Evolutionary conservation across 2,113 vertebrate species (phyloP).

Genomic region (Podilymbus podiceps): DNA sequence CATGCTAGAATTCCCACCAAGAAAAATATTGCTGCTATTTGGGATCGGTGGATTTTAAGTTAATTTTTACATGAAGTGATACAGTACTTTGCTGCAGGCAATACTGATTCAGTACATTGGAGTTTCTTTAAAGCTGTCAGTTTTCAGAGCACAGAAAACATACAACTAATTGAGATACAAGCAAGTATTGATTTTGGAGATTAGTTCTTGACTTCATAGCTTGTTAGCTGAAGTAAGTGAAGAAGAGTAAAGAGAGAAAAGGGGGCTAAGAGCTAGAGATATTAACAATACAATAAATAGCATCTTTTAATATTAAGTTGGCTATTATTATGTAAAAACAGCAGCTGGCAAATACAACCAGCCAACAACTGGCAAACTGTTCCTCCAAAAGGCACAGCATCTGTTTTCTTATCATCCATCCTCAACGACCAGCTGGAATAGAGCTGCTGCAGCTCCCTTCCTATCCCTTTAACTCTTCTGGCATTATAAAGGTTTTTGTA

Average conservation of each 20-base stretch:
- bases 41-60: neutral
- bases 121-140: neutral
- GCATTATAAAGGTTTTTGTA: neutral
- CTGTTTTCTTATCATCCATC: neutral
- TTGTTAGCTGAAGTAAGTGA: neutral
- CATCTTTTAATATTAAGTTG: neutral
- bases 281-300: neutral
- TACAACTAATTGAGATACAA: neutral
- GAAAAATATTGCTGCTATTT: neutral
- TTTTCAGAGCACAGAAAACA: neutral
- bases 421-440: neutral
- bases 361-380: neutral
- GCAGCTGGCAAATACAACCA: neutral
- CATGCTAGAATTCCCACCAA: neutral
- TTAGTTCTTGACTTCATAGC: neutral
- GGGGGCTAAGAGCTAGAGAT: neutral
- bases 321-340: neutral
- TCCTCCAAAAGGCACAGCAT: neutral
- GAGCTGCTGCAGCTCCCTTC: neutral
- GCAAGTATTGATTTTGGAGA: neutral
- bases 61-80: neutral
- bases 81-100: neutral
- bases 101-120: neutral
- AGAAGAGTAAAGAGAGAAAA: neutral
- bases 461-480: neutral